phyloP scores from a whole-genome alignment of 1,140 invertebrate genomes.

The Sitobion miscanthi region DNA sequence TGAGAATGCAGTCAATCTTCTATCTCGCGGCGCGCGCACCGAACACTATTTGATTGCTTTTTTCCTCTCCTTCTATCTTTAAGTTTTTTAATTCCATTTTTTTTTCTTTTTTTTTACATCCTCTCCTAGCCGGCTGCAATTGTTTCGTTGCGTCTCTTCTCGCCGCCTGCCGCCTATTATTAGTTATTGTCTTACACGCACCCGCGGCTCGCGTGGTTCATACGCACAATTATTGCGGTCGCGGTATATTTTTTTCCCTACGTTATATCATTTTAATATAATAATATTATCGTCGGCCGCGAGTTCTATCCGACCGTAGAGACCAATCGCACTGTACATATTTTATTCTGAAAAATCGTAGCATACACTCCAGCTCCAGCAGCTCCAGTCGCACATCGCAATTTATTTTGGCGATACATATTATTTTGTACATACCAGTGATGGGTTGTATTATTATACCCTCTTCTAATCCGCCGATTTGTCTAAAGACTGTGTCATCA shows the following conservation, averaged over 20 bases:
- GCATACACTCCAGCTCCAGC: background rate
- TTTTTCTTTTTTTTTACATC: background rate
- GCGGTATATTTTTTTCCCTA: background rate
- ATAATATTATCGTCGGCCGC: no score
- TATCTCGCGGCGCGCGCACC: background rate
- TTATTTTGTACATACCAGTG: background rate
- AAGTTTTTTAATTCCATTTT: background rate
- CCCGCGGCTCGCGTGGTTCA: background rate
- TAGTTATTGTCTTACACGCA: conserved; percentile 1
- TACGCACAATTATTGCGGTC: background rate
- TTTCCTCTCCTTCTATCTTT: background rate
- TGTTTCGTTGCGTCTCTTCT: background rate
- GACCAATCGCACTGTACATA: background rate
- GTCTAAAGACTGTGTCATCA: background rate
- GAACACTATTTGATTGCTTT: conserved; percentile 33
- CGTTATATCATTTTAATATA: no score
- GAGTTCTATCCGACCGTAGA: background rate
- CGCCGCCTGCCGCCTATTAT: background rate
- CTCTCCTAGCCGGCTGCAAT: background rate
- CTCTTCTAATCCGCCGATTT: background rate
- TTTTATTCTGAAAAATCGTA: background rate
- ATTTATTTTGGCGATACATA: background rate
- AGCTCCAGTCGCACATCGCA: background rate
- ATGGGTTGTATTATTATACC: no score
- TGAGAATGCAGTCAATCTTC: conserved; percentile 46